Conservation (phyloP, 2,888 invertebrate species). For the Ariolimax columbianus region DNA sequence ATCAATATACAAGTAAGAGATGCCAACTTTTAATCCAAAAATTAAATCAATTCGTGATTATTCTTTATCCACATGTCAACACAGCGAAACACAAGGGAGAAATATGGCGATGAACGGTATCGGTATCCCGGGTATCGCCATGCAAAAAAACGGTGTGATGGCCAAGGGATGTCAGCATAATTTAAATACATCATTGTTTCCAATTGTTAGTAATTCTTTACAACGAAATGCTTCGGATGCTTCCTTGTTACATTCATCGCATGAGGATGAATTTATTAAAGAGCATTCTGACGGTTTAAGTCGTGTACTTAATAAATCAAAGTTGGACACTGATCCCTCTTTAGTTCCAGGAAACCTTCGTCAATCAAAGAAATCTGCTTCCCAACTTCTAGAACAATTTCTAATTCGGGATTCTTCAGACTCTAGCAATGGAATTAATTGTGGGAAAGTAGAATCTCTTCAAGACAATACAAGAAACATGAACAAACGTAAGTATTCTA, state of each 20-base stretch:
- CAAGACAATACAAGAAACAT: conserved; percentile 15
- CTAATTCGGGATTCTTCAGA: conserved; percentile 22
- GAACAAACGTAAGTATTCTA: conserved; percentile 19
- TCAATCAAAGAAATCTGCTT: neutral
- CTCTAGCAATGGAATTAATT: neutral
- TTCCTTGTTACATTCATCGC: neutral
- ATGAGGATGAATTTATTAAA: neutral
- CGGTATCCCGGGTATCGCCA: too few species aligned
- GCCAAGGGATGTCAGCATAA: neutral
- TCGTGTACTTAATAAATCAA: neutral
- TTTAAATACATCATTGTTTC: too few species aligned
- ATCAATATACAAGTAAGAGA: neutral
- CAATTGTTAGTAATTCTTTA: neutral
- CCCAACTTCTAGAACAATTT: conserved; percentile 8
- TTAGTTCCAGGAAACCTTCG: conserved; percentile 33
- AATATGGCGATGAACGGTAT: neutral
- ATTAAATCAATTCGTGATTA: neutral
- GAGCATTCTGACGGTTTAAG: neutral
- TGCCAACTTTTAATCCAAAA: conserved; percentile 17
- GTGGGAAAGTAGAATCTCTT: neutral
- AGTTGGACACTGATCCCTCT: conserved; percentile 5
- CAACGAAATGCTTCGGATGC: neutral
- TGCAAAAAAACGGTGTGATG: neutral
- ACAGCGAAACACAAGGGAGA: neutral
- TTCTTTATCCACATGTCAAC: neutral